Evolutionary conservation across 1,140 invertebrate species (phyloP).

Genomic region (Diuraphis noxia): DNA sequence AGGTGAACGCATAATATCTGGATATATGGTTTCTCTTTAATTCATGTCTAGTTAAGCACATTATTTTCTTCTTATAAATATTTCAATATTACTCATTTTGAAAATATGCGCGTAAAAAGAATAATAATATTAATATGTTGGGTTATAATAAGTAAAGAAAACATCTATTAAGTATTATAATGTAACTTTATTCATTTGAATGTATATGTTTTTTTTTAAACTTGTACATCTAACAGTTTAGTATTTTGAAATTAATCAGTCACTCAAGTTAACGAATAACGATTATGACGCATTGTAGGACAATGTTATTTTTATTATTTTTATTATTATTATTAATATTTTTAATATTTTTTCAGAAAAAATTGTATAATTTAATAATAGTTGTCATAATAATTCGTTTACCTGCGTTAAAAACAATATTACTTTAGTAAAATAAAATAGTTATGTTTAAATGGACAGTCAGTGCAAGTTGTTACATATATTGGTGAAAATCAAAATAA

Average conservation of each 20-base stretch:
- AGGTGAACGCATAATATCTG: background rate
- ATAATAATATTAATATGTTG: slow-evolving; percentile 20
- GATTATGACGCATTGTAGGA: background rate
- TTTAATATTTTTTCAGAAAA: background rate
- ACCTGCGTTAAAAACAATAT: background rate
- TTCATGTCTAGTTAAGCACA: background rate
- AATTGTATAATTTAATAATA: background rate
- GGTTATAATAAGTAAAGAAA: background rate
- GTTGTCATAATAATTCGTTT: background rate
- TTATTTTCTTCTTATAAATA: background rate
- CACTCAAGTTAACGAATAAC: background rate
- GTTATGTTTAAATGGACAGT: background rate
- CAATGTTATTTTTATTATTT: background rate
- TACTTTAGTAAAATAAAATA: background rate
- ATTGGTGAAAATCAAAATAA: background rate
- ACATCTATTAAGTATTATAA: background rate
- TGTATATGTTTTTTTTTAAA: background rate
- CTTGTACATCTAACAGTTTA: background rate
- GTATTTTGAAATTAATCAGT: slow-evolving; percentile 5
- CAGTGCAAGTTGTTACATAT: background rate
- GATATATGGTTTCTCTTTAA: background rate
- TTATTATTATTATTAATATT: too few species aligned
- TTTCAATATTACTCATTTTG: background rate
- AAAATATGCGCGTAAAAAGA: background rate
- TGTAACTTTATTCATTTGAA: background rate